phyloP scores from a whole-genome alignment of 2,797 vertebrate species.

The Phoxinus dragarum region DNA sequence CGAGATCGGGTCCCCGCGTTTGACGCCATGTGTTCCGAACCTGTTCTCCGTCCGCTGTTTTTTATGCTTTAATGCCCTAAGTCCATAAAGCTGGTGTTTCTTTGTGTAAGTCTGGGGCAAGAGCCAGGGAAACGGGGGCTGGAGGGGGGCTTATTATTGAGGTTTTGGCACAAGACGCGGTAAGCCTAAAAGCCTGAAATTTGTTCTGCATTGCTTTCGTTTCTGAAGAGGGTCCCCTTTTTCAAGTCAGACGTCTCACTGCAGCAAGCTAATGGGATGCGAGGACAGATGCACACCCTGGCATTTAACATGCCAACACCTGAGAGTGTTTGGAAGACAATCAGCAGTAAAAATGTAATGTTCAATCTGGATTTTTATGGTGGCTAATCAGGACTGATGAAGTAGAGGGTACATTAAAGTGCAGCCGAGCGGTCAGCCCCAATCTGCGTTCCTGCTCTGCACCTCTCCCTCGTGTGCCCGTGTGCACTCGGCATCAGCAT shows the following conservation, averaged over 20 bases:
- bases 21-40: conserved; percentile 32
- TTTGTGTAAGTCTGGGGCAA: conserved; percentile 64
- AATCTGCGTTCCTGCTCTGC: conserved; percentile 55
- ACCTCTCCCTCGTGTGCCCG: conserved; percentile 38
- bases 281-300: conserved; percentile 34
- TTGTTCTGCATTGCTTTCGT: conserved; percentile 47
- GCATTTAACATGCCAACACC: conserved; percentile 43
- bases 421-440: conserved; percentile 64
- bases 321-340: conserved; percentile 47
- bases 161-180: conserved; percentile 59
- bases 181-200: conserved; percentile 60
- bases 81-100: conserved; percentile 59
- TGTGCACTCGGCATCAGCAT: conserved; percentile 41
- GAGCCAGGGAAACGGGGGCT: conserved; percentile 56
- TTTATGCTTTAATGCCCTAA: conserved; percentile 60
- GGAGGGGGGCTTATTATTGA: conserved; percentile 54
- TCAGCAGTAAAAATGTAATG: conserved; percentile 49
- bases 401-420: conserved; percentile 58
- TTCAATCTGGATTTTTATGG: conserved; percentile 54
- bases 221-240: conserved; percentile 30
- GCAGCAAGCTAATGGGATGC: conserved; percentile 17
- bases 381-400: conserved; percentile 60
- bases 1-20: conserved; percentile 27
- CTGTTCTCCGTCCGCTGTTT: conserved; percentile 40
- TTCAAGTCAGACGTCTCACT: conserved; percentile 27